Evolutionary conservation across 2,113 vertebrate genomes (phyloP).

Genomic region (Chamaea fasciata): DNA sequence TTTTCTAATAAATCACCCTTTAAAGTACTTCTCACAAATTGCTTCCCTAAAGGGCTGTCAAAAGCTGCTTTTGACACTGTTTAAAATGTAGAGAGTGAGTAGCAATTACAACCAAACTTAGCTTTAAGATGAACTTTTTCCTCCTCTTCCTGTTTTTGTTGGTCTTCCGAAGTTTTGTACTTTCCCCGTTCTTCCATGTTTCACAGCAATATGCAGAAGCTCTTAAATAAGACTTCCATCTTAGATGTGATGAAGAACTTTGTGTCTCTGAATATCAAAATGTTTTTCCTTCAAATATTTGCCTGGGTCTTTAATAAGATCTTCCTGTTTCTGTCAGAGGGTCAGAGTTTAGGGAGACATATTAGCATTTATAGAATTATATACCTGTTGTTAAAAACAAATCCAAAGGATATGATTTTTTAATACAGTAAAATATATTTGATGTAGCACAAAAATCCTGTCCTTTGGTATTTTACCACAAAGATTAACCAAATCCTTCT

Average conservation of each 20-base stretch:
- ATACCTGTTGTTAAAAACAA: neutral
- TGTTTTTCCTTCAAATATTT: conserved; percentile 43
- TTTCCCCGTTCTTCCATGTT: neutral
- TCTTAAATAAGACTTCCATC: neutral
- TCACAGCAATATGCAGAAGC: neutral
- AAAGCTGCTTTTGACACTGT: neutral
- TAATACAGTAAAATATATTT: neutral
- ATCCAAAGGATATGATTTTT: neutral
- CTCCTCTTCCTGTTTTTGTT: neutral
- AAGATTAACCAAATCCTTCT: neutral
- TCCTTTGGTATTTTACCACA: neutral
- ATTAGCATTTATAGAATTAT: neutral
- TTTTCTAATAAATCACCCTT: neutral
- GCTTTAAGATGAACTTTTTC: neutral
- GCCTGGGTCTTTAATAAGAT: neutral
- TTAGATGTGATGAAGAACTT: neutral
- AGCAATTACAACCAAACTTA: neutral
- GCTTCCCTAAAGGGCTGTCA: neutral
- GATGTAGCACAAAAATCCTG: neutral
- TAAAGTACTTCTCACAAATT: neutral
- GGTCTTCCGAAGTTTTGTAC: neutral
- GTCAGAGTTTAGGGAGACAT: neutral
- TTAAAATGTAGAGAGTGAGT: neutral
- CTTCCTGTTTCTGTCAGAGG: neutral
- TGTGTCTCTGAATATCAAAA: neutral